Evolutionary conservation across 2,113 vertebrate genomes (phyloP).

Genomic region (Erinaceus europaeus): DNA sequence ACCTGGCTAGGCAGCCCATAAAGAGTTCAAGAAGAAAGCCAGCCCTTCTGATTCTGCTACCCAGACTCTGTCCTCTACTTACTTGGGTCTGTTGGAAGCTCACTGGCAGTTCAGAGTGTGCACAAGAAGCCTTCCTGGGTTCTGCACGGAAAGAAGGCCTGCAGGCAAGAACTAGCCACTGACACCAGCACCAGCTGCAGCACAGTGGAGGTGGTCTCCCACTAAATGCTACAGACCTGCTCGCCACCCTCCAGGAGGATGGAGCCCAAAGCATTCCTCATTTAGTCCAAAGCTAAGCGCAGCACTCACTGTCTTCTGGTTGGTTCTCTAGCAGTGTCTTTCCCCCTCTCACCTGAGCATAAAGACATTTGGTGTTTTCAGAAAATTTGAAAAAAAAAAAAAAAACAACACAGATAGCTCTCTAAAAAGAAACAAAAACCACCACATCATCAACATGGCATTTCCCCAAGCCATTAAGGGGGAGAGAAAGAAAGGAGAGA

Average conservation of each 20-base stretch:
- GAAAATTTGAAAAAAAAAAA: conserved; percentile 16
- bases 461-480: conserved; percentile 6
- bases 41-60: not conserved
- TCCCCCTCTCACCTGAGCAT: not conserved
- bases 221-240: not conserved
- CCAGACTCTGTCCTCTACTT: not conserved
- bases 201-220: not conserved
- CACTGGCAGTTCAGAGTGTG: too few relatives aligned
- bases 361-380: not conserved
- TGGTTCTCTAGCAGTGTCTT: not conserved
- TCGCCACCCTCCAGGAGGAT: not conserved
- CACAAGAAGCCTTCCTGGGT: not conserved
- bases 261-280: not conserved
- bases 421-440: conserved; percentile 44
- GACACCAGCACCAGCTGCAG: not conserved
- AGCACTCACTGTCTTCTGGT: not conserved
- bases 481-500: too few relatives aligned
- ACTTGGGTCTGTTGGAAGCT: not conserved
- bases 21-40: conserved; percentile 5
- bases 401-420: not conserved
- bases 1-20: not conserved
- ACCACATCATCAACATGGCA: not conserved
- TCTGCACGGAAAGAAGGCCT: not conserved
- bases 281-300: not conserved
- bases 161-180: not conserved